Base-by-base conservation (phyloP, 2,113 vertebrate species). In the Scytalopus superciliaris region DNA sequence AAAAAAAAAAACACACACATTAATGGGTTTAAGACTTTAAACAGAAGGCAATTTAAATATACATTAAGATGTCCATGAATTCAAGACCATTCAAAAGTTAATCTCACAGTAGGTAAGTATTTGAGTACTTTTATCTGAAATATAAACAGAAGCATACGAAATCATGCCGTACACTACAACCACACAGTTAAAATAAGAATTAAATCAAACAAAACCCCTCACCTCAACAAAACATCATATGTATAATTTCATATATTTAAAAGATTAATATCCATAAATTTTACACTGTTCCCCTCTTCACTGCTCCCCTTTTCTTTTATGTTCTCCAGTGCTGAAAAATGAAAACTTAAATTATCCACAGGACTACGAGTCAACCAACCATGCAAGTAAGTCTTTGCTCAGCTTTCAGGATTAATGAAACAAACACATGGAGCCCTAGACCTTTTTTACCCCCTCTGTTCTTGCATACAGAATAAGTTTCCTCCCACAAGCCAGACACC, bases 1-100 rank as follows among this genome's bases (percentile, higher is more conserved):
- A 96, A 92, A 95, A 93, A 96, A 92, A 95, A 97, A 80, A 96
- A 70, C 19, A 91, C 10, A 86, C 4, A 94, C 44, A 94, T 42
- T 88, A 83, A 74, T 39, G 22, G 25, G 23, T 57, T 72, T 50
- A 55, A 31, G 85, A 39, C 40, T 69, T 69, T n/a, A 64, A n/a
- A 83, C 49, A 92, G 35, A 94, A 82, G 53, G n/a, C 12, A 57
- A 75, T 92, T 85, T 78, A 57, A 91, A 45, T 6, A 84, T 7
- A 91, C 28, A 39, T 42, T 50, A 75, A 82, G 17, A 81, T 72
- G 13, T 24, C 50, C 27, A 16, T 28, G 16, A 82, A 35, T 52
- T 82, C 30, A 84, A 50, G 56, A 82, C 52, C 19, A 70, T 30
- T 69, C n/a, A 73, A 13, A 84, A 90, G 30, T 64, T 47, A 87